phyloP scores from a whole-genome alignment of 2,888 invertebrate genomes.

The Agrypnus murinus region DNA sequence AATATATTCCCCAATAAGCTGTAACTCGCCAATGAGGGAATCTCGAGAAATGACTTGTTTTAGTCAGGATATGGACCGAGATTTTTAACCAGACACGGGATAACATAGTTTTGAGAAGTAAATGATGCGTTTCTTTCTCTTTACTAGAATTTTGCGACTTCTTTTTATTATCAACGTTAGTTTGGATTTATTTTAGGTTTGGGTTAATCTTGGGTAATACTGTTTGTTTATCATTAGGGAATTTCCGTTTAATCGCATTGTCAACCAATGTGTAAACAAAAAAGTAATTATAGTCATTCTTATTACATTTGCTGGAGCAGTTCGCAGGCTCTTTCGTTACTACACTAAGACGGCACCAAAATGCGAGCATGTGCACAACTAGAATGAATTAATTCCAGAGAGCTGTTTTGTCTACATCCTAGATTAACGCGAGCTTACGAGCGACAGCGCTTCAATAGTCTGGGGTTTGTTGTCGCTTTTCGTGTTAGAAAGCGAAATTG shows the following conservation, averaged over 20 bases:
- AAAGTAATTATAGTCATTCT: background rate
- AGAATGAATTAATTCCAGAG: slow-evolving; percentile 39
- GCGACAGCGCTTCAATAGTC: slow-evolving; percentile 38
- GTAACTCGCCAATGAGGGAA: slow-evolving; percentile 24
- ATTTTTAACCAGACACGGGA: slow-evolving; percentile 18
- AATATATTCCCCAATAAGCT: slow-evolving; percentile 38
- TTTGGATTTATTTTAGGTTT: no score
- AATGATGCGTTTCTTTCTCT: background rate
- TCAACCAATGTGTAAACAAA: no score
- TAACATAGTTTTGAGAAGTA: background rate
- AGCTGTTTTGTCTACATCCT: slow-evolving; percentile 38
- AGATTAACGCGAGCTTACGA: slow-evolving; percentile 39
- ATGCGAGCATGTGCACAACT: slow-evolving; percentile 32
- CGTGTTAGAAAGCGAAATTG: slow-evolving; percentile 43
- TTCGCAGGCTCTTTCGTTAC: slow-evolving; percentile 26
- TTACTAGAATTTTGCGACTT: no score
- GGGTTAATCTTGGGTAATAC: no score
- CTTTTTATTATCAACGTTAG: no score
- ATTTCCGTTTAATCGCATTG: no score
- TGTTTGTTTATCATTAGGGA: no score
- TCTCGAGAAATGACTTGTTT: slow-evolving; percentile 21
- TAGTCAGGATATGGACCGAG: slow-evolving; percentile 19
- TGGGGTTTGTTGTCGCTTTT: slow-evolving; percentile 36
- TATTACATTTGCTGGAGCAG: slow-evolving; percentile 8
- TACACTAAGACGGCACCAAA: slow-evolving; percentile 28